phyloP scores from a whole-genome alignment of 2,888 invertebrate species.

The Cosmia trapezina region DNA sequence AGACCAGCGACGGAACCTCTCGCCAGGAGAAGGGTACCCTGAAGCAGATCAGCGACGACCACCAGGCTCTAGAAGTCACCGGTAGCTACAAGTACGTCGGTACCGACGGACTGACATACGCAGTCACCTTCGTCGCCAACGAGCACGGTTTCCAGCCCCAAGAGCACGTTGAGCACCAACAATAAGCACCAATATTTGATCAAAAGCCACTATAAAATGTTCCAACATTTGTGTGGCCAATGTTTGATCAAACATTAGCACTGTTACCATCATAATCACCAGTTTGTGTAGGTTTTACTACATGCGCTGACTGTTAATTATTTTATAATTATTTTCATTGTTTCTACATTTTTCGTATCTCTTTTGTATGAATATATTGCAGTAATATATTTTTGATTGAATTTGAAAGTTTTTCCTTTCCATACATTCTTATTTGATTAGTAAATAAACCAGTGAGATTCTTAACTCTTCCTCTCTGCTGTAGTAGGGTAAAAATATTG shows the following conservation, averaged over 20 bases:
- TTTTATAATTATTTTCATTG: constrained; percentile 44
- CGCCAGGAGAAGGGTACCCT: constrained; percentile 89
- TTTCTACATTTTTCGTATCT: constrained; percentile 55
- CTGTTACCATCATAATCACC: constrained; percentile 25
- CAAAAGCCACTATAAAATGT: constrained; percentile 51
- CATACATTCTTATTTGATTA: background rate
- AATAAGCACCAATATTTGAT: constrained; percentile 53
- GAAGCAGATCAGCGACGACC: constrained; percentile 87
- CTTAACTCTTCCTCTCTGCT: background rate
- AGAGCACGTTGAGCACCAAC: constrained; percentile 80
- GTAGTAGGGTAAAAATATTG: background rate
- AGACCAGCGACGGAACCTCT: constrained; percentile 88
- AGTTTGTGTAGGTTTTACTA: constrained; percentile 80
- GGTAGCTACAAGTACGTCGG: constrained; percentile 89
- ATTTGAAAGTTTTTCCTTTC: constrained; percentile 12
- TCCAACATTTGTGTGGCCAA: constrained; percentile 35
- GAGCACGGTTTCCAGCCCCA: constrained; percentile 91
- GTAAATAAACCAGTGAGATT: background rate
- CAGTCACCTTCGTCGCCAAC: constrained; percentile 89
- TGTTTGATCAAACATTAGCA: constrained; percentile 44
- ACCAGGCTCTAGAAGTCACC: constrained; percentile 87
- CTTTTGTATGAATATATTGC: constrained; percentile 61
- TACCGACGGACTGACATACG: constrained; percentile 89
- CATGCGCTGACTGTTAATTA: constrained; percentile 56
- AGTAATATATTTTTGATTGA: constrained; percentile 56